phyloP scores from a whole-genome alignment of 2,797 vertebrate species.

The Poecilia velifera region DNA sequence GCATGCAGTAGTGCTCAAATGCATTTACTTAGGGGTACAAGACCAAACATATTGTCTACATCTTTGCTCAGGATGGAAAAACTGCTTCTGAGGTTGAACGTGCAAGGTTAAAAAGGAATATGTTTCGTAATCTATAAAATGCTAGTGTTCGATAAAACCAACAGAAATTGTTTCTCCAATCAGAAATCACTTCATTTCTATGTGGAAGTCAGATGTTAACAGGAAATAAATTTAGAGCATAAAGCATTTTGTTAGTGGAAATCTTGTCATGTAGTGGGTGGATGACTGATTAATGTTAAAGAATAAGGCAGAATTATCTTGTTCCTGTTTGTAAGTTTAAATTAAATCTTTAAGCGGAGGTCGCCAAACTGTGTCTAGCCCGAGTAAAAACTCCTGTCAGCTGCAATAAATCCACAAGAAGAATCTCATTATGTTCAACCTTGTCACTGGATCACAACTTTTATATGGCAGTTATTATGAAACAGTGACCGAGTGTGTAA shows the following conservation, averaged over 20 bases:
- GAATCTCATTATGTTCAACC: constrained; percentile 66
- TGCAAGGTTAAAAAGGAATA: too few relatives aligned
- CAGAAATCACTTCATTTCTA: constrained; percentile 73
- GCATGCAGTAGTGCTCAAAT: too few relatives aligned
- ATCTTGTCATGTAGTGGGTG: constrained; percentile 6
- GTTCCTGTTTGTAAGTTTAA: constrained; percentile 36
- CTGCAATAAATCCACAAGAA: constrained; percentile 64
- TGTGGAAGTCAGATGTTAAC: constrained; percentile 34
- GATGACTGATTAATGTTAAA: constrained; percentile 47
- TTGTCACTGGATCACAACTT: constrained; percentile 62
- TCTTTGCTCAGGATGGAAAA: too few relatives aligned
- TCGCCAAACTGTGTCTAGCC: constrained; percentile 63
- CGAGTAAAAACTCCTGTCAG: constrained; percentile 60
- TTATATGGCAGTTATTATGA: constrained; percentile 54
- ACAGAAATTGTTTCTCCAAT: too few relatives aligned
- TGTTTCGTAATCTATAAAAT: too few relatives aligned
- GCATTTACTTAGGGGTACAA: too few relatives aligned
- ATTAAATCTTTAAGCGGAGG: constrained; percentile 65
- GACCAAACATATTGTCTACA: too few relatives aligned
- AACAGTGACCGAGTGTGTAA: constrained; percentile 55
- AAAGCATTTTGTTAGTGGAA: constrained; percentile 7
- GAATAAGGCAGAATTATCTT: constrained; percentile 20
- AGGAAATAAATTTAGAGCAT: background rate
- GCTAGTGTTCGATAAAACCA: too few relatives aligned
- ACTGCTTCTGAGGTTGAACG: too few relatives aligned